Conservation (phyloP, 2,113 vertebrate species). For the Psittacula cyanocephala region DNA sequence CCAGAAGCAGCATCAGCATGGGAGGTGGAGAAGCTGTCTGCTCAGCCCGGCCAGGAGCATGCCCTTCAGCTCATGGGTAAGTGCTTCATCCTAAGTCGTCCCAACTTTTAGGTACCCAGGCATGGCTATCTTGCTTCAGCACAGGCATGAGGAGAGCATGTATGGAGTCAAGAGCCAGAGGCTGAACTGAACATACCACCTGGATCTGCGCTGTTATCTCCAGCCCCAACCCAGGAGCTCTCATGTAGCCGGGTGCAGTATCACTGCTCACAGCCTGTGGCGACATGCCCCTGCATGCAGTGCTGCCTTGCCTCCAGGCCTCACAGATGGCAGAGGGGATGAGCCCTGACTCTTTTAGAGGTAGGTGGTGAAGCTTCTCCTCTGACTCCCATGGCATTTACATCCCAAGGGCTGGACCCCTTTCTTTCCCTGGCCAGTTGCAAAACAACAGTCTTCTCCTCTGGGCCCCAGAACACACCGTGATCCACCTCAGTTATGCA, state of each 20-base stretch:
- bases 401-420: neutral
- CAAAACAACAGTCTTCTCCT: neutral
- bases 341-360: neutral
- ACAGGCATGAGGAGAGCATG: neutral
- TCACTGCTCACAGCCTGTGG: neutral
- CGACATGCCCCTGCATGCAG: neutral
- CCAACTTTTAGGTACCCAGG: neutral
- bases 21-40: neutral
- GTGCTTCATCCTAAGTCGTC: neutral
- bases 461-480: neutral
- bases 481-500: neutral
- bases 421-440: neutral
- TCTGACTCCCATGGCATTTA: neutral
- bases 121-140: neutral
- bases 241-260: neutral
- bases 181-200: neutral
- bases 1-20: fast-evolving
- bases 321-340: neutral
- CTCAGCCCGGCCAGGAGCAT: fast-evolving
- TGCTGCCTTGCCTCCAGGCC: neutral
- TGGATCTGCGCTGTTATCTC: neutral
- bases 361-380: neutral
- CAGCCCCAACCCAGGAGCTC: neutral
- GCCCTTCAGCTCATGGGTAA: neutral
- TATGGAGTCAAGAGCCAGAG: neutral